Evolutionary conservation across 2,113 vertebrate species (phyloP).

Genomic region (Chaetura pelagica): DNA sequence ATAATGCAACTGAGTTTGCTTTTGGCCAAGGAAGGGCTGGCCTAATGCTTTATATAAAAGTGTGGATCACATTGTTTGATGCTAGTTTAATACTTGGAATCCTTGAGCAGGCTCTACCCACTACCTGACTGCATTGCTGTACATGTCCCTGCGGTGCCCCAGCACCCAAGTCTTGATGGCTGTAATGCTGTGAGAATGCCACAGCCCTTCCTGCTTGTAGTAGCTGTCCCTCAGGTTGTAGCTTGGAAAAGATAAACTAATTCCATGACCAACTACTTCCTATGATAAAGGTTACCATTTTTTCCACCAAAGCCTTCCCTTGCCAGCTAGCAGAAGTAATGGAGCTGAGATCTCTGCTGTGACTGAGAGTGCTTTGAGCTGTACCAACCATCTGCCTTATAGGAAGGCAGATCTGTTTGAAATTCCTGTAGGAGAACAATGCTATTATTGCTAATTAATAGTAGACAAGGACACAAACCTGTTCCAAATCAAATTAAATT

Average conservation of each 20-base stretch:
- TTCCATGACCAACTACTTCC: background rate
- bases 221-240: background rate
- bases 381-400: background rate
- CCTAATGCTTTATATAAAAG: slow-evolving; percentile 42
- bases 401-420: slow-evolving; percentile 19
- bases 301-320: background rate
- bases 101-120: background rate
- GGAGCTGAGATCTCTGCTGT: background rate
- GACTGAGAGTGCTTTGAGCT: background rate
- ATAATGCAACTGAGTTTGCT: slow-evolving; percentile 49
- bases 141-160: background rate
- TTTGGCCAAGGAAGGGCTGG: slow-evolving; percentile 39
- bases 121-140: background rate
- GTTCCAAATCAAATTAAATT: slow-evolving; percentile 28
- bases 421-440: slow-evolving; percentile 38
- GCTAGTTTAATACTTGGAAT: slow-evolving; percentile 1
- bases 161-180: background rate
- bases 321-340: background rate
- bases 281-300: background rate
- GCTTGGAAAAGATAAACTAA: background rate
- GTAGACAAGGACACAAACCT: background rate
- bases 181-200: background rate
- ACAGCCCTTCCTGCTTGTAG: background rate
- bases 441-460: slow-evolving; percentile 25
- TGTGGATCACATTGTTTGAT: background rate